Evolutionary conservation across 2,113 vertebrate genomes (phyloP).

Genomic region (Prunella himalayana): DNA sequence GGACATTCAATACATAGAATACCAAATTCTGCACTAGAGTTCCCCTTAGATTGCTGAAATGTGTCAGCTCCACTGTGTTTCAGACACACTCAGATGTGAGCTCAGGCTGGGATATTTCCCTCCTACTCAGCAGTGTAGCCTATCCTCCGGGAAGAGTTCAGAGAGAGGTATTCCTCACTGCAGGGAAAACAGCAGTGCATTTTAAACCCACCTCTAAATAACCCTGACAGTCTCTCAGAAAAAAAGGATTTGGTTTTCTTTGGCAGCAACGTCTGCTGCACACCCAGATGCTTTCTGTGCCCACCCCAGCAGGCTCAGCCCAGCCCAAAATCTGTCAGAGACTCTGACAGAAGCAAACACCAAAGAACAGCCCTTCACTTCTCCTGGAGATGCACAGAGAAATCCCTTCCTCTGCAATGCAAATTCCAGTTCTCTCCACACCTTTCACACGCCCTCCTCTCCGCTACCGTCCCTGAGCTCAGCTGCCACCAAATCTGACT

Average conservation of each 20-base stretch:
- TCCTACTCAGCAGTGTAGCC: background rate
- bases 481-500: conserved; percentile 36
- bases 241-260: background rate
- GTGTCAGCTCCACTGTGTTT: background rate
- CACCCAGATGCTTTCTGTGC: background rate
- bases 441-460: background rate
- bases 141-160: background rate
- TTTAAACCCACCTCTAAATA: conserved; percentile 24
- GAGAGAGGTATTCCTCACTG: background rate
- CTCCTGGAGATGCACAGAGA: background rate
- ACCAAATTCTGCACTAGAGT: background rate
- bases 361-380: background rate
- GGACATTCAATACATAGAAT: background rate
- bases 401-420: background rate
- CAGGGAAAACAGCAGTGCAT: background rate
- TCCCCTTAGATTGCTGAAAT: background rate
- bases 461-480: background rate
- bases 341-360: background rate
- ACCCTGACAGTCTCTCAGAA: background rate
- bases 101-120: background rate
- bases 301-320: background rate
- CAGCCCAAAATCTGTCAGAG: background rate
- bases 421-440: conserved; percentile 21
- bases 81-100: background rate
- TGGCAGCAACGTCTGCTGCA: background rate